Conservation (phyloP, 2,888 invertebrate species). For the Netelia virgata region DNA sequence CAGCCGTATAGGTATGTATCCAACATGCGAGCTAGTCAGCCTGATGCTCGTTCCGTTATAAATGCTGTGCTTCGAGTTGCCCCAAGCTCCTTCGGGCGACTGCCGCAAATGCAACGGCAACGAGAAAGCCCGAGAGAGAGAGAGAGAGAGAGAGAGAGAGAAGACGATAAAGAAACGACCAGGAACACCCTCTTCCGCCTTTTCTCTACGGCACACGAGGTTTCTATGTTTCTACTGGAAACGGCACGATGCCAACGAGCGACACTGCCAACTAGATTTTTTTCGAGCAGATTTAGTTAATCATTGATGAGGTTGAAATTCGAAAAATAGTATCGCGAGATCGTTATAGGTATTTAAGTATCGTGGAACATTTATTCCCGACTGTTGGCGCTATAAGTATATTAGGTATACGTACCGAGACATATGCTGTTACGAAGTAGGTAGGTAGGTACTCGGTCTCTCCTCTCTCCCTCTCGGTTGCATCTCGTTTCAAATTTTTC, state of each 20-base stretch:
- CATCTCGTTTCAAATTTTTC: slow-evolving; percentile 37
- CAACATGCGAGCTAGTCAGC: slow-evolving; percentile 39
- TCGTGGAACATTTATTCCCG: too few relatives aligned
- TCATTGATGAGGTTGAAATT: too few relatives aligned
- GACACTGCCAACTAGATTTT: background rate
- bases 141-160: slow-evolving; percentile 23
- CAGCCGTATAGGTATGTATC: slow-evolving; percentile 65
- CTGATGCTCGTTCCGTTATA: slow-evolving; percentile 65
- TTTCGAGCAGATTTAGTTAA: background rate
- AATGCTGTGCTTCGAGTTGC: slow-evolving; percentile 55
- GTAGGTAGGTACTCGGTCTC: background rate
- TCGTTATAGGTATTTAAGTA: background rate
- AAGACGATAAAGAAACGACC: slow-evolving; percentile 56
- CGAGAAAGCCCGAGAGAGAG: slow-evolving; percentile 55
- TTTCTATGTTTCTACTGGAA: slow-evolving; percentile 14
- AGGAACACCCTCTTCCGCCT: slow-evolving; percentile 75
- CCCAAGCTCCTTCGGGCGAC: slow-evolving; percentile 48
- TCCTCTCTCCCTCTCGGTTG: slow-evolving; percentile 3
- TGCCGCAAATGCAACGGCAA: slow-evolving; percentile 48
- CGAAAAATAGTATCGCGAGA: background rate
- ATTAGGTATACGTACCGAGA: background rate
- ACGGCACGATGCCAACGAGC: slow-evolving; percentile 12
- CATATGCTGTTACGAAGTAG: background rate
- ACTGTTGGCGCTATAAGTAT: background rate
- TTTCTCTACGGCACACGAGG: slow-evolving; percentile 34